Base-by-base conservation (phyloP, 2,888 invertebrate species). In the Nymphalis polychloros region DNA sequence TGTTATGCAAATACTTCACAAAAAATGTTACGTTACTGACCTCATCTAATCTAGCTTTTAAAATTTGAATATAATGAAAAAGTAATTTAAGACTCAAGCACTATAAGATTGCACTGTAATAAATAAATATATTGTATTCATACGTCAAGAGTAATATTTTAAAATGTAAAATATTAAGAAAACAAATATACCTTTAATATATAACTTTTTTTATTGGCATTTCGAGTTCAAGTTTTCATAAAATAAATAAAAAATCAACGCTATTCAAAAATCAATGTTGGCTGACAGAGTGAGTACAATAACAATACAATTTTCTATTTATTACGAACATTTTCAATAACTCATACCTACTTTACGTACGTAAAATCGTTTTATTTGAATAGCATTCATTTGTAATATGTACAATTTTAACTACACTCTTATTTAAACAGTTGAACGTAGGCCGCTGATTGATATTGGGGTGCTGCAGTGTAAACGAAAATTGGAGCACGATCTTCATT, bases 401-500 rank as follows among this genome's bases (percentile, higher is more conserved):
- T n/a, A n/a, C n/a, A 41, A 67, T 63, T 63, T 59, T 59, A 57
- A 50, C 19, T 31, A 17, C n/a, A 57, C 20, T 49, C 47, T 57
- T 48, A 69, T 79, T 79, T 82, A 69, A 77, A 79, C 67, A 86
- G 77, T 77, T 88, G 89, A 20, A 88, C 78, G 73, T 89, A 88
- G 20, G 88, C 85, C 1, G 85, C 82, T 1, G 81, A 81, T 60
- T 84, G 86, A 73, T 84, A 85, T 64, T 87, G 87, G 2, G 90
- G 90, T 2, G 79, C 84, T 73, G 79, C 78, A 0, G 94, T 93
- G 80, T 94, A 95, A 55, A 95, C 93, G 46, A 94, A 95, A 59
- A 94, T 91, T 8, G 93, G 93, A 20, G 95, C 94, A 0, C 94
- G 94, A 67, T 94, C 94, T 70, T 95, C 94, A 75, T 93, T 93